phyloP scores from a whole-genome alignment of 2,888 invertebrate species.

The Caenorhabditis sulstoni region DNA sequence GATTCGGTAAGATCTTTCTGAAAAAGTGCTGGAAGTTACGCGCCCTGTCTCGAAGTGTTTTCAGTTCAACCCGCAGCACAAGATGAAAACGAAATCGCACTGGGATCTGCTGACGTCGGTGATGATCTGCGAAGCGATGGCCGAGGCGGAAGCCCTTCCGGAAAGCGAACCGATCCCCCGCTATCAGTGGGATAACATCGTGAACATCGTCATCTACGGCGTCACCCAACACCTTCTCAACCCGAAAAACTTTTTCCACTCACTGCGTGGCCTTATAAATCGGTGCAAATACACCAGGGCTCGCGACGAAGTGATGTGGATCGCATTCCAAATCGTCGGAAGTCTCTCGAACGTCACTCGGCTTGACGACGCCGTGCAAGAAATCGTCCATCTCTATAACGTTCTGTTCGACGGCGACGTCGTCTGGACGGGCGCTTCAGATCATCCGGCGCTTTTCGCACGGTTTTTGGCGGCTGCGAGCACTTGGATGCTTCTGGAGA shows the following conservation, averaged over 20 bases:
- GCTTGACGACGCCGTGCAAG: slow-evolving; percentile 50
- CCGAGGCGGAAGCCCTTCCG: slow-evolving; percentile 57
- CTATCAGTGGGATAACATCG: slow-evolving; percentile 69
- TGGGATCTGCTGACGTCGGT: slow-evolving; percentile 56
- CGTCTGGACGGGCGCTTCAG: slow-evolving; percentile 53
- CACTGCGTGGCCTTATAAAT: slow-evolving; percentile 43
- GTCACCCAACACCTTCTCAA: slow-evolving; percentile 41
- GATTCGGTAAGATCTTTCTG: slow-evolving; percentile 53
- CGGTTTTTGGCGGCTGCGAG: slow-evolving; percentile 67
- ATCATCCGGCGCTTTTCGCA: slow-evolving; percentile 64
- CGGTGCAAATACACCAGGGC: slow-evolving; percentile 85
- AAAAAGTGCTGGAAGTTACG: neutral
- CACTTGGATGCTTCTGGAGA: slow-evolving; percentile 63
- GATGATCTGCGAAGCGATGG: slow-evolving; percentile 65
- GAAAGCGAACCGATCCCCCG: slow-evolving; percentile 62
- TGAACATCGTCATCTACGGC: slow-evolving; percentile 53
- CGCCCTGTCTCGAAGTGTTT: neutral
- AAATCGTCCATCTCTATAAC: slow-evolving; percentile 56
- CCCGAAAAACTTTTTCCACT: slow-evolving; percentile 46
- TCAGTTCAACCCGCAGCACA: slow-evolving; percentile 20
- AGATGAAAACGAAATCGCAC: slow-evolving; percentile 29
- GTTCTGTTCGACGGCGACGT: slow-evolving; percentile 61
- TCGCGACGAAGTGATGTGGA: slow-evolving; percentile 99
- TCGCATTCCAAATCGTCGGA: slow-evolving; percentile 95
- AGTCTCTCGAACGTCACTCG: slow-evolving; percentile 88